A percentile compares a stretch with the other conserved stretches of the same genome.
Conservation (phyloP, 2,113 vertebrate species). For the Solenodon paradoxus region DNA sequence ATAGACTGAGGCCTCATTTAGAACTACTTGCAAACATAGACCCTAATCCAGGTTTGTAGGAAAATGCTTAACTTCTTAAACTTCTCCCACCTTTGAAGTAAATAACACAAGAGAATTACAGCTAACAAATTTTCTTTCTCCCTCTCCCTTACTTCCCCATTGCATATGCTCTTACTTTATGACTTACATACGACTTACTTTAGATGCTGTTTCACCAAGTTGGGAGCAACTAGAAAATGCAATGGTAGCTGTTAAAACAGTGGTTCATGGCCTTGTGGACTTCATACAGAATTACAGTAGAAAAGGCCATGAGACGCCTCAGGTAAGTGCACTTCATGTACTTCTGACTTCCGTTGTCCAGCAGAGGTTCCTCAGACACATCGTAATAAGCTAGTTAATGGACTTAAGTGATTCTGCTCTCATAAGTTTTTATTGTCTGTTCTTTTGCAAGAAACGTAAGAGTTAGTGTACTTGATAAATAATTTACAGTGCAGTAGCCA, state of each 20-base stretch:
- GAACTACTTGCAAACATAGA: slow-evolving; percentile 96
- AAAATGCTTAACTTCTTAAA: background rate
- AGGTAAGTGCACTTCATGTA: slow-evolving; percentile 82
- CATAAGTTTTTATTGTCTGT: background rate
- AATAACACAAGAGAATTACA: background rate
- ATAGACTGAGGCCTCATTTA: slow-evolving; percentile 92
- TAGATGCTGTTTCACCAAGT: slow-evolving; percentile 91
- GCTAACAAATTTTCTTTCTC: slow-evolving; percentile 24
- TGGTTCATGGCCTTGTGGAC: slow-evolving; percentile 96
- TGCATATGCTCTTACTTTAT: background rate
- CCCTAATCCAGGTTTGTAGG: slow-evolving; percentile 92
- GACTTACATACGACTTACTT: too few species aligned
- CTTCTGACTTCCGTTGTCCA: background rate
- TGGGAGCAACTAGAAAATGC: slow-evolving; percentile 96
- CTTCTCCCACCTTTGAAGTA: slow-evolving; percentile 24
- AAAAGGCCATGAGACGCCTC: slow-evolving; percentile 94
- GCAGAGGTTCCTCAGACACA: background rate
- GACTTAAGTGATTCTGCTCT: background rate
- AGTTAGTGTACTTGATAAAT: background rate
- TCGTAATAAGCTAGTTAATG: background rate
- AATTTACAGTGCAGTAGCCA: background rate
- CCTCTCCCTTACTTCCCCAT: background rate
- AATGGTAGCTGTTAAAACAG: slow-evolving; percentile 94
- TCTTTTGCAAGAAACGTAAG: background rate
- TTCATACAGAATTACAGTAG: slow-evolving; percentile 98